Base-by-base conservation (phyloP, 2,113 vertebrate species). In the Anolis carolinensis region DNA sequence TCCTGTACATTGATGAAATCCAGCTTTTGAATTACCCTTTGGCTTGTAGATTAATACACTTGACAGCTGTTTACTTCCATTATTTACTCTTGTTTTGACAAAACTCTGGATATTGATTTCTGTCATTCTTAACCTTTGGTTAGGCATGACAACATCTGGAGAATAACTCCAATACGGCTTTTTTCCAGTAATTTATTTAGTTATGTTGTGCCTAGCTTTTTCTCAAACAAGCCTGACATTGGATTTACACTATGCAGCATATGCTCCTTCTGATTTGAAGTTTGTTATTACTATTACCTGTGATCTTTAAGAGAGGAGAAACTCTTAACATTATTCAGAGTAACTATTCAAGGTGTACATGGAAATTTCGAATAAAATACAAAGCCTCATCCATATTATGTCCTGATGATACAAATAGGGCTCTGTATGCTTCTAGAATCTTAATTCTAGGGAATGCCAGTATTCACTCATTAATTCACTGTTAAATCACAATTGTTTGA, bases 371-470 rank as follows among this genome's bases (percentile, higher is more conserved):
- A 80, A 65, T 39, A 65, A 65, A 80, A 63, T 23, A 27, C 36
- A 18, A 44, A 30, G 20, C 8, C 55, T 59, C 11, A 59, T 18
- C 55, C 55, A 59, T 80, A 65, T n/a, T 48, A 39, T n/a, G 55
- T 18, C 7, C 30, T 34, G 23, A 63, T 79, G 23, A 34, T 79
- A 63, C 23, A 13, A 1, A 63, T 79, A 20, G n/a, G 25, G 5
- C 39, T n/a, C 0, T 0, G 25, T 3, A 23, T 55, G 32, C 73
- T 30, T n/a, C 86, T 73, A 48, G 25, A 75, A 82, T 63, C 59
- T 39, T 0, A 1, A 1, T 55, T 75, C 30, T 75, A 13, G 4
- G 23, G 20, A 39, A 10, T 44, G 9, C 44, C 70, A 72, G 23
- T 48, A 39, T 75, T 75, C 73, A 23, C 23, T 75, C 44, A 39